Evolutionary conservation across 2,888 invertebrate genomes (phyloP).

Genomic region (Cheilosia vulpina): DNA sequence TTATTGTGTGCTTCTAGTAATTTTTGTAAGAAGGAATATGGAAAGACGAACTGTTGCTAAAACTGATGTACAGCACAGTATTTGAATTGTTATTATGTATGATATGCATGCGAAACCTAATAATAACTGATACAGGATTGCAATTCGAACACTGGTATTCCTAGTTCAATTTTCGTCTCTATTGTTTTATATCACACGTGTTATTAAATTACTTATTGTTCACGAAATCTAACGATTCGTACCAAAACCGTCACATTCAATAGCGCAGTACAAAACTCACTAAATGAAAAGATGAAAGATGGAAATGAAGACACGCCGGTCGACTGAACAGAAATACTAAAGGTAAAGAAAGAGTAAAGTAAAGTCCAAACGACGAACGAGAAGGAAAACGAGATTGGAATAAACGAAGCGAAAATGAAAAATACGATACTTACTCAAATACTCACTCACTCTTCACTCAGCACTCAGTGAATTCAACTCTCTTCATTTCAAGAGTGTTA

Average conservation of each 20-base stretch:
- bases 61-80: not conserved
- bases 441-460: too few species aligned
- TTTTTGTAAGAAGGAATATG: slow-evolving; percentile 19
- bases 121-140: too few species aligned
- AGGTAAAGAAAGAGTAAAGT: too few species aligned
- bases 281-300: slow-evolving; percentile 8
- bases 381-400: too few species aligned
- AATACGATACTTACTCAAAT: too few species aligned
- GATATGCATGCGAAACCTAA: too few species aligned
- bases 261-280: slow-evolving; percentile 49
- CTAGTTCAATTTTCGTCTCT: slow-evolving; percentile 26
- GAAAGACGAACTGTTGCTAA: slow-evolving; percentile 11
- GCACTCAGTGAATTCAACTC: too few species aligned
- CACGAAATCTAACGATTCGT: not conserved
- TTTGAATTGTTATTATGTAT: not conserved
- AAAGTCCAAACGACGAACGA: too few species aligned
- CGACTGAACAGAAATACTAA: too few species aligned
- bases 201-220: not conserved
- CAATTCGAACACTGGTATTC: slow-evolving; percentile 45
- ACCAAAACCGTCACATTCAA: not conserved
- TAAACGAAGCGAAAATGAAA: too few species aligned
- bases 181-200: slow-evolving; percentile 58
- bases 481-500: too few species aligned
- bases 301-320: too few species aligned
- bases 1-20: slow-evolving; percentile 31